These are phyloP conservation scores for Caenorhabditis imperialis DNA, from an alignment of 2,888 invertebrate species.

Conservation along the genomic window DNA sequence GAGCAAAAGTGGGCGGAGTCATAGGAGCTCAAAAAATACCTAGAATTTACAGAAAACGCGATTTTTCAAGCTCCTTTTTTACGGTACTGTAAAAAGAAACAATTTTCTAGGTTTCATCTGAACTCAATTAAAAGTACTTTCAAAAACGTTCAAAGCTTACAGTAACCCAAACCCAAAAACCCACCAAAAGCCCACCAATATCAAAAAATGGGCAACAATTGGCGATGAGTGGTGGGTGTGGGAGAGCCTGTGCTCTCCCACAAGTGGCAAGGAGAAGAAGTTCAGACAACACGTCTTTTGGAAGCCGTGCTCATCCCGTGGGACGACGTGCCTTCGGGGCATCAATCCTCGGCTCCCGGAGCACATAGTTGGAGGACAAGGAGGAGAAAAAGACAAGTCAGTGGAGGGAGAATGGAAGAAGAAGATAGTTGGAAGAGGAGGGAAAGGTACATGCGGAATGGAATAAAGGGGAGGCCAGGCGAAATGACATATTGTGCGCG, in stretches of 20 bases:
- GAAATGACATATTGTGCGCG: constrained; percentile 49
- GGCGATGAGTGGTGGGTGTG: constrained; percentile 25
- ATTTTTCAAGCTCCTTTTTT: no score
- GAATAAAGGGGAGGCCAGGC: constrained; percentile 40
- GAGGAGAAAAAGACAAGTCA: background rate
- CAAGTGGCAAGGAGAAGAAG: constrained; percentile 17
- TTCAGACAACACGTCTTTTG: constrained; percentile 42
- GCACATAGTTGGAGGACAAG: background rate
- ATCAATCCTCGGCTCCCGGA: constrained; percentile 41
- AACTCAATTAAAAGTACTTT: no score
- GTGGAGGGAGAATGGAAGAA: background rate
- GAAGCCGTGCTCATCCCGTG: constrained; percentile 37
- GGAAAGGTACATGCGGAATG: constrained; percentile 44
- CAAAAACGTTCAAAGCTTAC: no score
- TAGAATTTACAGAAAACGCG: no score
- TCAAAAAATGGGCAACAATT: no score
- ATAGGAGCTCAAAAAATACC: no score
- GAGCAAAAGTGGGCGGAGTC: no score
- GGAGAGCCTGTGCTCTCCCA: constrained; percentile 10
- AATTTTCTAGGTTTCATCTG: no score
- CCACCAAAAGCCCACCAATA: no score
- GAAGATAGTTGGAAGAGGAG: no score
- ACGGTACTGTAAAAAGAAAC: no score
- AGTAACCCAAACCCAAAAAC: no score
- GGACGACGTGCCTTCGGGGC: constrained; percentile 50